phyloP scores from a whole-genome alignment of 2,113 vertebrate species.

The Notothenia coriiceps region DNA sequence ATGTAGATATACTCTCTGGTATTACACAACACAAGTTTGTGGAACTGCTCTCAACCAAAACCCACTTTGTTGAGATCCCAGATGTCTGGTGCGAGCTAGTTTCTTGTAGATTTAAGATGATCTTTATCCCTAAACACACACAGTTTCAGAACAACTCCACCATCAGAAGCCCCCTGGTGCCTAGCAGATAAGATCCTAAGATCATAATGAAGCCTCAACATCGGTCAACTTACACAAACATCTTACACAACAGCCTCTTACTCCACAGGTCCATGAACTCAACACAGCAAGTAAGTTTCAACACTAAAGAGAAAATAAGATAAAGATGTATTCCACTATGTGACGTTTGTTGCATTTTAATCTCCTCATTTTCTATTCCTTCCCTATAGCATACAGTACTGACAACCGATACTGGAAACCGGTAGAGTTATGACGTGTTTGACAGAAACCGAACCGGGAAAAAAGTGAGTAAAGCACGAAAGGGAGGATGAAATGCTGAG shows the following conservation, averaged over 20 bases:
- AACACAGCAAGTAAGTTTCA: not conserved
- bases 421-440: not conserved
- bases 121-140: not conserved
- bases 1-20: not conserved
- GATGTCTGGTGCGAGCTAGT: not conserved
- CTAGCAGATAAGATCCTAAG: conserved; percentile 35
- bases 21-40: not conserved
- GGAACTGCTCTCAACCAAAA: too few relatives aligned
- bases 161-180: not conserved
- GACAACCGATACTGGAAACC: not conserved
- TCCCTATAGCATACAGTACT: not conserved
- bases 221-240: not conserved
- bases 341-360: not conserved
- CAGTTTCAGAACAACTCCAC: not conserved
- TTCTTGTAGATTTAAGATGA: not conserved
- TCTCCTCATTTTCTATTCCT: not conserved
- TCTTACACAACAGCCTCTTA: conserved; percentile 16
- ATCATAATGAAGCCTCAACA: conserved; percentile 38
- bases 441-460: not conserved
- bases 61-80: not conserved
- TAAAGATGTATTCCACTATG: not conserved
- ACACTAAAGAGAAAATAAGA: not conserved
- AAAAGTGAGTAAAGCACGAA: conserved; percentile 3
- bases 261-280: not conserved
- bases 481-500: not conserved